Evolutionary conservation across 2,113 vertebrate species (phyloP).

Genomic region (Neodon shergylaensis): DNA sequence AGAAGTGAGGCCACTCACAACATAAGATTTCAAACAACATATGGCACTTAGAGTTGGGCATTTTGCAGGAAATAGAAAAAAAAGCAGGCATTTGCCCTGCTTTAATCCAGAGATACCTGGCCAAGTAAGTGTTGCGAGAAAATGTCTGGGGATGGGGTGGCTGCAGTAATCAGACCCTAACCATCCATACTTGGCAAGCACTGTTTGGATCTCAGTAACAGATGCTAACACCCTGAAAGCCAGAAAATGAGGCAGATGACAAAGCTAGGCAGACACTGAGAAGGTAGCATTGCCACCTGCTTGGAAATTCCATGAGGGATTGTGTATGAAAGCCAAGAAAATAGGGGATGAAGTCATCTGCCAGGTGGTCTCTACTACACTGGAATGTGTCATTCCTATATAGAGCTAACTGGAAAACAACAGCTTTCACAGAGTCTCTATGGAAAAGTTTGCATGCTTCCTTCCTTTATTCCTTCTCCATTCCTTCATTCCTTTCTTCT

Average conservation of each 20-base stretch:
- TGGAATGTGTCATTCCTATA: background rate
- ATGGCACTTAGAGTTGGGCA: background rate
- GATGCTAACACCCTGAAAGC: background rate
- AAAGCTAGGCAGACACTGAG: background rate
- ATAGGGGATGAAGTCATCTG: background rate
- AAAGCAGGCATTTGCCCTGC: background rate
- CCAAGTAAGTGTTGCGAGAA: background rate
- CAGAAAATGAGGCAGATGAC: background rate
- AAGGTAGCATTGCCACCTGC: background rate
- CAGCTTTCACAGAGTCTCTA: background rate
- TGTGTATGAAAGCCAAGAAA: background rate
- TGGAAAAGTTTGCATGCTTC: background rate
- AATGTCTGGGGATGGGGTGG: background rate
- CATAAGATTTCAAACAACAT: background rate
- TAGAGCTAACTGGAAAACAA: background rate
- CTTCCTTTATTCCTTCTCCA: background rate
- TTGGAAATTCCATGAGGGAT: background rate
- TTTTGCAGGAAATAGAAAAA: background rate
- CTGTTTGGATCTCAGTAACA: conserved; percentile 13
- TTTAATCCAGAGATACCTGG: conserved; percentile 15
- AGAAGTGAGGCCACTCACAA: background rate
- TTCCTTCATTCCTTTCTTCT: background rate
- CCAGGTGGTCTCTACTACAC: background rate
- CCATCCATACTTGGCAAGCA: background rate
- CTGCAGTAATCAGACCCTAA: background rate